Evolutionary conservation across 1,140 invertebrate genomes (phyloP).

Genomic region (Chironomus tepperi): DNA sequence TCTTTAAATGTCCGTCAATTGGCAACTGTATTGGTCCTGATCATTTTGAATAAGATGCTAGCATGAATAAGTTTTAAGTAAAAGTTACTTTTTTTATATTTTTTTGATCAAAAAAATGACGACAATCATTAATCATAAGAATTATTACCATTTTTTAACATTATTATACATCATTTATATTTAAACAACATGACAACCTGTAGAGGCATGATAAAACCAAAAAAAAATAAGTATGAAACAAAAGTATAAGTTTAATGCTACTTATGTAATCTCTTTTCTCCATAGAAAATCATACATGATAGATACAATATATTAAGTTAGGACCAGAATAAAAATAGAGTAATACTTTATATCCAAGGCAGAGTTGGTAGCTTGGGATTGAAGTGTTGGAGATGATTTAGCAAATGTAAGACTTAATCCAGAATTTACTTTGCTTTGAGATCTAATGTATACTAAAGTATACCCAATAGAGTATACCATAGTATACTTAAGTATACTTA

Average conservation of each 20-base stretch:
- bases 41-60: background rate
- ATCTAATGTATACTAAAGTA: no score
- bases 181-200: background rate
- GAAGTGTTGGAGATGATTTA: no score
- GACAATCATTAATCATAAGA: background rate
- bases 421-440: no score
- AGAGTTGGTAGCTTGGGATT: no score
- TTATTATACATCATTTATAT: conserved; percentile 10
- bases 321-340: no score
- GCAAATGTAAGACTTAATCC: no score
- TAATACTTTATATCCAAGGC: no score
- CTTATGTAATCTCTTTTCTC: conserved; percentile 4
- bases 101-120: background rate
- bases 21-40: background rate
- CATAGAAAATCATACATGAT: background rate
- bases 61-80: background rate
- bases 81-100: no score
- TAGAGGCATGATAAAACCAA: conserved; percentile 20
- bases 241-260: background rate
- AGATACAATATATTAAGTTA: background rate
- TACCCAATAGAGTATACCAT: no score
- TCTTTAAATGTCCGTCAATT: background rate
- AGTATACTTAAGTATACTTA: no score
- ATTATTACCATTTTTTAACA: background rate
- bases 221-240: background rate